Base-by-base conservation (phyloP, 2,797 vertebrate genomes). In the Leptodactylus fallax region DNA sequence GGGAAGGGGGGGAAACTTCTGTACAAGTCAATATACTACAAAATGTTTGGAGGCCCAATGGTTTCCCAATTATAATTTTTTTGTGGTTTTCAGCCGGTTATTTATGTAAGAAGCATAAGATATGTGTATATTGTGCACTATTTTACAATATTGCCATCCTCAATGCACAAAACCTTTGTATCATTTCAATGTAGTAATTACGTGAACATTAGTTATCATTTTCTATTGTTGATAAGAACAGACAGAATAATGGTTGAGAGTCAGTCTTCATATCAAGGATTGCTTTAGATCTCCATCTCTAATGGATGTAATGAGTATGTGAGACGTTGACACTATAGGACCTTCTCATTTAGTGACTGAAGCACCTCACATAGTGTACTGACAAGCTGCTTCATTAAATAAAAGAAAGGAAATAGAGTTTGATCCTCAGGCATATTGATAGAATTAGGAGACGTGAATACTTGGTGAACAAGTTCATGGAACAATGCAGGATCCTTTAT, bases 231-330 rank as follows among this genome's bases (percentile, higher is more conserved):
- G 74, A 23, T 53, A 23, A 60, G 17, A 81, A 81, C 4, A 8
- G 11, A 27, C 74, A 27, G 36, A 63, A 81, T 60, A 81, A 81
- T 47, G 36, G 19, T 2, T 80, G 25, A 80, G 25, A 45, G 58
- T 61, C 36, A 7, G 53, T 77, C 74, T 47, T 47, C 72, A 51
- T 77, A n/a, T 77, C 74, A 77, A 23, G 71, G 74, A 53, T 77
- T 77, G 47, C 74, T 77, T 77, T 77, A 77, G 74, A 77, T 77
- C 74, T 77, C 49, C 21, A 45, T 77, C n/a, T 13, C 74, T 77
- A 77, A 77, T 77, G 45, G 58, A 45, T 47, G 19, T 61, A 63
- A 63, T 81, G 58, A 81, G 79, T 36, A n/a, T 63, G 58, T 63
- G 36, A 81, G 55, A 81, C 21, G 45, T 61, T 63, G 79, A 81